Evolutionary conservation across 53 echinoderm and acorn worm species (phyloP), one percentile per base, ranked within the genome.

Genomic region (Antedon mediterranea): DNA sequence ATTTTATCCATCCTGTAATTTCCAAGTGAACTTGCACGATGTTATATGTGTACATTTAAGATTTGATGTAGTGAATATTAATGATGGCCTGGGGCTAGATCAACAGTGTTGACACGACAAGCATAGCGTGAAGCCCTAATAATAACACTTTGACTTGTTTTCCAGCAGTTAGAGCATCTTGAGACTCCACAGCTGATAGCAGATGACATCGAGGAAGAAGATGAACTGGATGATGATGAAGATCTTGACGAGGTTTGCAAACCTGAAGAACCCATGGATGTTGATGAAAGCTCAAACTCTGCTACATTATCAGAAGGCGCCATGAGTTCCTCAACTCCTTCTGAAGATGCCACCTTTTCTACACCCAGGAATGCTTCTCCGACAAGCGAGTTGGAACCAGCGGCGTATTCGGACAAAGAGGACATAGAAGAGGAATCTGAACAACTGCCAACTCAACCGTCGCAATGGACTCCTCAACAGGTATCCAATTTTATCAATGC

Each of bases 401-500:
- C 86, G 71, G 90, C 89, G 33, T 85, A 82, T 77, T 86, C 91
- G 0, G 90, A 90, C 30, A 90, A 89, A 28, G 44, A 77, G 85
- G 81, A 29, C 78, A 78, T 33, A 90, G 87, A n/a, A 86, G 88
- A 34, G 83, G 85, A 3, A 82, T 90, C 5, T 0, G 23, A 27
- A 29, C 85, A 86, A 0, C 79, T 87, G 0, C 82, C 75, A 0
- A 82, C 78, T 29, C 86, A 92, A 77, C 97, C 97, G 4, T 82
- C 85, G 18, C 83, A 84, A 33, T 97, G 97, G 97, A 86, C 89
- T 0, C 92, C 90, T 34, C 84, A 85, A 70, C 81, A 92, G 30
- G 97, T 97, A 8, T 82, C 80, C 4, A 83, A 85, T 32, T 97
- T 97, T 82, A 97, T 97, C 88, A 85, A 83, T 30, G 77, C 89